Base-by-base conservation (phyloP, 2,113 vertebrate species). In the Mastomys coucha region DNA sequence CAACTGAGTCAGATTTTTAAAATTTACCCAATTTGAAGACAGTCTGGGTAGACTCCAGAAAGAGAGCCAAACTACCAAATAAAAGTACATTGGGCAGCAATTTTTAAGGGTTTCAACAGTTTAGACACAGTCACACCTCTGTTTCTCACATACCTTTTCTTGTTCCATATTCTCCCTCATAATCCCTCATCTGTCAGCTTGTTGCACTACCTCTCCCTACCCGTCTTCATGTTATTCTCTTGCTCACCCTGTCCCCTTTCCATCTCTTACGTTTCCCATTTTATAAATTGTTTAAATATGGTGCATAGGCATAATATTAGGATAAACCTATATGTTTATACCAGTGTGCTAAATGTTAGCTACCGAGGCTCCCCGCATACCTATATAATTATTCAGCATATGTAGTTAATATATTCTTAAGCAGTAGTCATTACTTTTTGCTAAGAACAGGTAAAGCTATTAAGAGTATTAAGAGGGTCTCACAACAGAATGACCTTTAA, bases 391-490 rank as follows among this genome's bases (percentile, higher is more conserved):
- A 96, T 91, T 97, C 56, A 81, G 20, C 36, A 91, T 14, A 22
- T 80, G 14, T 14, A 96, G 73, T 70, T 94, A 92, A 96, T 96
- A 78, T 28, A 89, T 72, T 91, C 88, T 92, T 97, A 97, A 96
- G 88, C 22, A 80, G 84, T 81, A 91, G 95, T 94, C 90, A 94
- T 91, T 92, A 60, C 69, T 76, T 69, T 81, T 97, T 94, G 56
- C 80, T 96, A 96, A 94, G 92, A 95, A 92, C 73, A 97, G 90
- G 92, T 95, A 91, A 53, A 97, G 69, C 70, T n/a, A n/a, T n/a
- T n/a, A n/a, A n/a, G n/a, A n/a, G n/a, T 95, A 91, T 96, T 97
- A 97, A 97, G 78, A 96, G 84, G 22, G 56, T 96, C 96, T 97
- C 89, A 96, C 77, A 97, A 96, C 67, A 87, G 92, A 78, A 94